These are phyloP conservation scores for Siniperca chuatsi DNA, from an alignment of 2,113 vertebrate genomes.

Conservation along the genomic window DNA sequence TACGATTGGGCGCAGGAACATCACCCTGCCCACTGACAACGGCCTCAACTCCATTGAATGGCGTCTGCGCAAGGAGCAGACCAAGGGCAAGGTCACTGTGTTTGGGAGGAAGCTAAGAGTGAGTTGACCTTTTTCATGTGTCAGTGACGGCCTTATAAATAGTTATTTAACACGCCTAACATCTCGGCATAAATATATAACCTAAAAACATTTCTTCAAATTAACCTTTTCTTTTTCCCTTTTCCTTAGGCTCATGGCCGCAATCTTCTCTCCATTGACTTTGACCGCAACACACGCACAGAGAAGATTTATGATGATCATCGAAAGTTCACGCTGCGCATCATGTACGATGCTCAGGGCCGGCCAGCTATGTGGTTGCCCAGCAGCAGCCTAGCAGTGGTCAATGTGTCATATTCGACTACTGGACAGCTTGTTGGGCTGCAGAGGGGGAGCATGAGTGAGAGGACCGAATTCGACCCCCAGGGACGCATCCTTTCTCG, in stretches of 20 bases:
- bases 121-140: constrained; percentile 68
- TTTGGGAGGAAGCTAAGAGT: constrained; percentile 99
- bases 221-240: neutral
- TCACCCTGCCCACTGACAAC: constrained; percentile 97
- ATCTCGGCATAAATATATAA: neutral
- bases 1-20: constrained; percentile 97
- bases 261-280: constrained; percentile 97
- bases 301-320: constrained; percentile 99
- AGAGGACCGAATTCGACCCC: constrained; percentile 93
- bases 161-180: neutral
- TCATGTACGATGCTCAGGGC: constrained; percentile 96
- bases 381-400: constrained; percentile 95
- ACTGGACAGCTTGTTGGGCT: constrained; percentile 94
- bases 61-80: constrained; percentile 97
- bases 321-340: constrained; percentile 95
- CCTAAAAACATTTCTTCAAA: neutral
- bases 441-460: constrained; percentile 97
- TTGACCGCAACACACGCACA: constrained; percentile 96
- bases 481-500: constrained; percentile 94
- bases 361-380: constrained; percentile 97
- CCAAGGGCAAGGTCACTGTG: constrained; percentile 97
- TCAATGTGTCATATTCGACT: constrained; percentile 96
- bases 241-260: constrained; percentile 91
- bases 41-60: constrained; percentile 99
- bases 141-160: neutral